Evolutionary conservation across 2,113 vertebrate genomes (phyloP), one percentile per base, ranked within the genome.

Genomic region (Zosterops lateralis): DNA sequence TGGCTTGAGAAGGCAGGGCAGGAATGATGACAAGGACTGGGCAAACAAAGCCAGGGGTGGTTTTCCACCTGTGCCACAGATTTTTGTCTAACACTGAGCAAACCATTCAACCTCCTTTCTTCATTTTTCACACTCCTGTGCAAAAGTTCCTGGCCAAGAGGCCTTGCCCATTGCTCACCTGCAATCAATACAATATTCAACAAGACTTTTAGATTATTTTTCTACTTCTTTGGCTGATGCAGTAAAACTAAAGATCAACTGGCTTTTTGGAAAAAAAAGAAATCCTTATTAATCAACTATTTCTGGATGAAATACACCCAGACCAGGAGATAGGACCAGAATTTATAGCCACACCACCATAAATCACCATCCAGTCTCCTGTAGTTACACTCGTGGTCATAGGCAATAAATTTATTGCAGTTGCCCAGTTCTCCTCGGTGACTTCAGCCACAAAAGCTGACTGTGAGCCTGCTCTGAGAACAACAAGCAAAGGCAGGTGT

Each of bases 261-360:
- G 36, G 12, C 3, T 42, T 80, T 80, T 58, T 5, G 8, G 1
- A 16, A 47, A 53, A 84, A 34, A n/a, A 34, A 36, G 36, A 76
- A 45, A 47, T 36, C 3, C 32, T 61, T 91, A 85, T 91, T 81
- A 89, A 90, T 92, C 80, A 81, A 84, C 48, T 78, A 64, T 71
- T 94, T 84, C 42, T 29, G 51, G 24, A 64, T 90, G 34, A 96
- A 95, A 95, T 92, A 89, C 17, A 87, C 9, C 13, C 47, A 81
- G 64, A 47, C 25, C 76, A 84, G 76, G 80, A 90, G 92, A 94
- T 67, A 93, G 77, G 57, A 64, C 29, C 54, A 60, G 64, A 90
- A 92, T 92, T 94, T 90, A 92, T 24, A 71, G 67, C 40, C 9
- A 4, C 65, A 32, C 14, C 60, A 51, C n/a, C 19, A 34, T 61